A percentile compares a stretch with the other conserved stretches of the same genome.
phyloP scores from a whole-genome alignment of 2,888 invertebrate genomes.

The Camptogramma bilineatum region DNA sequence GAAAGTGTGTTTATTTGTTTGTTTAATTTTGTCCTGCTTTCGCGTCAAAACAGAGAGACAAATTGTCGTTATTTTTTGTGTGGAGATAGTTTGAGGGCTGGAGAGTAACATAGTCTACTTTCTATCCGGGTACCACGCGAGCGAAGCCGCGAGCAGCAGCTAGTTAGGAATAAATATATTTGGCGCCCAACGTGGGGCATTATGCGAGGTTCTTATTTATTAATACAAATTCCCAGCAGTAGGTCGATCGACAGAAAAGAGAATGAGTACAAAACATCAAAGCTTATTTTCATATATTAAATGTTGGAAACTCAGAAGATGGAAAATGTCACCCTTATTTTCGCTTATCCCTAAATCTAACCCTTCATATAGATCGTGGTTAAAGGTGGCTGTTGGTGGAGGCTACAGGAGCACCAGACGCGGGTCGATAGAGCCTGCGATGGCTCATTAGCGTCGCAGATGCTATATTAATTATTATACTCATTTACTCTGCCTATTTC shows the following conservation, averaged over 20 bases:
- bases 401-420: constrained; percentile 17
- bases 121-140: too few species aligned
- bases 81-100: too few species aligned
- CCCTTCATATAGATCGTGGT: constrained; percentile 8
- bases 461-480: constrained; percentile 45
- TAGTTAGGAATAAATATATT: too few species aligned
- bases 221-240: background rate
- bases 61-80: too few species aligned
- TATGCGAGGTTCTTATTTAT: background rate
- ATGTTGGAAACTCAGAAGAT: background rate
- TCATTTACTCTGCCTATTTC: constrained; percentile 37
- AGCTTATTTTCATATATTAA: background rate
- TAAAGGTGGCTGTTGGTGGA: constrained; percentile 5
- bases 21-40: too few species aligned
- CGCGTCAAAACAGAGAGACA: too few species aligned
- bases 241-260: background rate
- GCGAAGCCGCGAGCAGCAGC: too few species aligned
- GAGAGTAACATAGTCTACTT: too few species aligned
- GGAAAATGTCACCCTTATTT: constrained; percentile 6
- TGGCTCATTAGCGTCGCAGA: constrained; percentile 44
- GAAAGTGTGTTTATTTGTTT: too few species aligned
- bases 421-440: constrained; percentile 38
- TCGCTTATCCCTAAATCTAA: constrained; percentile 12
- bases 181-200: constrained; percentile 14
- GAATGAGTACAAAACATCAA: constrained; percentile 1